These are phyloP conservation scores for Callyntrura guangdongensis DNA, from an alignment of 2,888 invertebrate genomes.

Conservation along the genomic window DNA sequence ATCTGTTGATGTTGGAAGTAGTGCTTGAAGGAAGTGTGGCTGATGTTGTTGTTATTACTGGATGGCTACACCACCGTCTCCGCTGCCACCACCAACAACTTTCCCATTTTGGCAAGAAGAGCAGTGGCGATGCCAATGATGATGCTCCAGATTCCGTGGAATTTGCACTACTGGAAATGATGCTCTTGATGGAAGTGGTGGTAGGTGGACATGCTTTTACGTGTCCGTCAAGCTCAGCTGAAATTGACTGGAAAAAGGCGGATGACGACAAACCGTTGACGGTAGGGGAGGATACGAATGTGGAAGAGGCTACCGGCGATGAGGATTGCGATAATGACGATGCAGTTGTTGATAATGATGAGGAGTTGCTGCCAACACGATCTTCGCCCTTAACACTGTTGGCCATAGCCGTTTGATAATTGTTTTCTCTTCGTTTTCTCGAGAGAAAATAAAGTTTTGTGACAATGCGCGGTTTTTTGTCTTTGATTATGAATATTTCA, in stretches of 20 bases:
- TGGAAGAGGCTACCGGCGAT: neutral
- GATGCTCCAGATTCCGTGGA: slow-evolving; percentile 33
- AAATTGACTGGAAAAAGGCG: slow-evolving; percentile 63
- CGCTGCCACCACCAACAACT: slow-evolving; percentile 14
- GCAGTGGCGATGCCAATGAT: neutral
- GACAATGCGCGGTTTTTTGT: too few relatives aligned
- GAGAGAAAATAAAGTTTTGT: neutral
- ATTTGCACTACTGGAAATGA: neutral
- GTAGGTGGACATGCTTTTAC: slow-evolving; percentile 54
- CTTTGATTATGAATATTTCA: neutral
- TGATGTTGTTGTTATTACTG: slow-evolving; percentile 38
- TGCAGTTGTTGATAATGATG: slow-evolving; percentile 1
- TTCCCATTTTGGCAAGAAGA: slow-evolving; percentile 55
- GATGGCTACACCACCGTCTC: slow-evolving; percentile 44
- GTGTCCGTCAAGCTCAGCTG: slow-evolving; percentile 50
- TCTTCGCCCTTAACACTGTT: slow-evolving; percentile 60
- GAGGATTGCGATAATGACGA: neutral
- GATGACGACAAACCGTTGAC: slow-evolving; percentile 1
- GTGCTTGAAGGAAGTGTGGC: slow-evolving; percentile 29
- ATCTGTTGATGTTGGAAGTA: neutral
- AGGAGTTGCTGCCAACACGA: slow-evolving; percentile 59
- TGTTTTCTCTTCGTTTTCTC: neutral
- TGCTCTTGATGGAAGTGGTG: neutral
- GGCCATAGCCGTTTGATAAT: slow-evolving; percentile 70
- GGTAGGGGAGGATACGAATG: neutral